Evolutionary conservation across 2,888 invertebrate genomes (phyloP).

Genomic region (Limnephilus auricula): DNA sequence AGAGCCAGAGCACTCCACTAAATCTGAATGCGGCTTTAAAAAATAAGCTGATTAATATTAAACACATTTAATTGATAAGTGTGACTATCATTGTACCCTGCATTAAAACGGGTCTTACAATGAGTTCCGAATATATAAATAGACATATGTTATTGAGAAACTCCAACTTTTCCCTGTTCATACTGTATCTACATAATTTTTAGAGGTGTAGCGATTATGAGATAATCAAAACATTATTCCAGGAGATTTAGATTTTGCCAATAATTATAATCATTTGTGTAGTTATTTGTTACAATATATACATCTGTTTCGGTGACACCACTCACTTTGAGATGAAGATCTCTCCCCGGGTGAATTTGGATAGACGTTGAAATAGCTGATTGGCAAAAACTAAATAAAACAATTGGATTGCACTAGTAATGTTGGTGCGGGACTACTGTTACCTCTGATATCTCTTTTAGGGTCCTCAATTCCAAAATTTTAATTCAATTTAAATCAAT

Average conservation of each 20-base stretch:
- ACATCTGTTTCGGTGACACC: neutral
- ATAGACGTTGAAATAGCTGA: neutral
- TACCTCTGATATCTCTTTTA: conserved; percentile 47
- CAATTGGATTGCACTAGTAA: conserved; percentile 62
- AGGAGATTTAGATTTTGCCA: conserved; percentile 30
- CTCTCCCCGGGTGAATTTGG: neutral
- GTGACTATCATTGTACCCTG: neutral
- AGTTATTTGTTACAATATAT: neutral
- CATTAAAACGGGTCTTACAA: neutral
- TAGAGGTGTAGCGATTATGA: neutral
- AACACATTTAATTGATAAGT: neutral
- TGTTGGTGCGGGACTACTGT: conserved; percentile 60
- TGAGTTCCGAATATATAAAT: neutral
- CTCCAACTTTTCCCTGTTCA: neutral
- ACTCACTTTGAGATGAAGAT: neutral
- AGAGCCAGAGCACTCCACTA: neutral
- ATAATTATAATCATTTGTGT: neutral
- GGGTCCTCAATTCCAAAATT: conserved; percentile 15
- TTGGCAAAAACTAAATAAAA: conserved; percentile 46
- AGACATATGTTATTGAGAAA: neutral
- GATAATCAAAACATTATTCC: neutral
- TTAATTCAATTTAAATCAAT: conserved; percentile 4
- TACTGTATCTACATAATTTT: neutral
- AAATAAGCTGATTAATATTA: neutral
- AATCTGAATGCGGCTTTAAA: neutral